A percentile compares a stretch with the other conserved stretches of the same genome.
Evolutionary conservation across 2,113 vertebrate genomes (phyloP).

Genomic region (Gavialis gangeticus): DNA sequence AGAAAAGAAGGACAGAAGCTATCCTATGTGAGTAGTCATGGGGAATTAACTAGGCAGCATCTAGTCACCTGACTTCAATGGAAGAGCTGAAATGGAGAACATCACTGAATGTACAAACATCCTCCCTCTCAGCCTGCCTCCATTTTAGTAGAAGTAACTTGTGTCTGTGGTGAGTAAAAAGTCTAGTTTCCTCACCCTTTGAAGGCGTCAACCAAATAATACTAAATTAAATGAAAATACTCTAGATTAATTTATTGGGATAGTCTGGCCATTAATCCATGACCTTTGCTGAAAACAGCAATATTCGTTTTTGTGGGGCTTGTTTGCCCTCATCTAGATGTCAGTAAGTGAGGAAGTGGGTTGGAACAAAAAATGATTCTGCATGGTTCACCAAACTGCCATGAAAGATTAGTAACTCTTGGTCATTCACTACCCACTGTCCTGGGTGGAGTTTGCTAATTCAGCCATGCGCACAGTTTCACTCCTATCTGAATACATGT

Average conservation of each 20-base stretch:
- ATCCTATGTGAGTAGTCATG: rapidly evolving
- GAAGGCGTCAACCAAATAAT: rapidly evolving
- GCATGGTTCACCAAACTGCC: neutral
- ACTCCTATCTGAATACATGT: neutral
- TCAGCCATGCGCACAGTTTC: rapidly evolving
- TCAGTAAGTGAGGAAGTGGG: neutral
- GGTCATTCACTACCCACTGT: neutral
- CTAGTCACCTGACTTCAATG: neutral
- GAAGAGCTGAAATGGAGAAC: rapidly evolving
- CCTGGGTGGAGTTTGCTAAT: neutral
- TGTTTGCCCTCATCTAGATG: rapidly evolving
- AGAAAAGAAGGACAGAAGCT: neutral
- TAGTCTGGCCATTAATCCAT: neutral
- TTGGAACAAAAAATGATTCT: neutral
- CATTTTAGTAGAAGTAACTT: neutral
- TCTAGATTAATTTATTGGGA: rapidly evolving
- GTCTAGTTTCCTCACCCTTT: rapidly evolving
- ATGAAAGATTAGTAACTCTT: neutral
- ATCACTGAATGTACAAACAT: neutral
- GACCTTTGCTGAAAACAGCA: neutral
- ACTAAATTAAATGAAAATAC: neutral
- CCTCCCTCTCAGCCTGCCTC: neutral
- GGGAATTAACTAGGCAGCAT: rapidly evolving
- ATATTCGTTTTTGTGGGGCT: rapidly evolving
- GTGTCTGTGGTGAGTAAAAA: neutral